These are phyloP conservation scores for Acipenser ruthenus DNA, from an alignment of 2,797 vertebrate genomes.

Conservation along the genomic window DNA sequence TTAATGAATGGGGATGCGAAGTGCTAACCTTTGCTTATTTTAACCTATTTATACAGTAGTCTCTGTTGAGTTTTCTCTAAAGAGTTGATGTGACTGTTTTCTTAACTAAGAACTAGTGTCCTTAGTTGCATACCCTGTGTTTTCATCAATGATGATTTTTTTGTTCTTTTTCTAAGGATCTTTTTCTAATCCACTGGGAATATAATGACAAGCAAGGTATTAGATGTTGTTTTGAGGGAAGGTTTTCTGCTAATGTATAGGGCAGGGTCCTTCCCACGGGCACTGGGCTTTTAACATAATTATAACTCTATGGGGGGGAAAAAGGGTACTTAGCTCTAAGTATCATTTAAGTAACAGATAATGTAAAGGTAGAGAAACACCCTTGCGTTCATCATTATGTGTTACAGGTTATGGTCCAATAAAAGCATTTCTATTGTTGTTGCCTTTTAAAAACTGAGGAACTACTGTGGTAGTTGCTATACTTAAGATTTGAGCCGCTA, in stretches of 20 bases:
- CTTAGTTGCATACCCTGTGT: not conserved
- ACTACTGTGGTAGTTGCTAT: no score
- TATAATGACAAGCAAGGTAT: not conserved
- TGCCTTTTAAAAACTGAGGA: no score
- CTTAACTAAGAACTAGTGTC: not conserved
- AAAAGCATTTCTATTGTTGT: no score
- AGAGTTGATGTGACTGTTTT: constrained; percentile 2
- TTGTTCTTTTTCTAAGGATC: not conserved
- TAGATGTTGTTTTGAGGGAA: not conserved
- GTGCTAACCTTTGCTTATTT: constrained; percentile 12
- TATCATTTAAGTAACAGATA: no score
- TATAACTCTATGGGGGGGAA: constrained; percentile 6
- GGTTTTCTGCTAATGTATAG: not conserved
- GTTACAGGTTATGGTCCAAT: no score
- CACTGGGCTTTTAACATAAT: constrained; percentile 15
- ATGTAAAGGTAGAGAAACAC: no score
- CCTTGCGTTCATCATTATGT: no score
- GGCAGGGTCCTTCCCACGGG: not conserved
- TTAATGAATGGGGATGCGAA: constrained; percentile 11
- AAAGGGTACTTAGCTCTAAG: no score
- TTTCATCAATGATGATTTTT: not conserved
- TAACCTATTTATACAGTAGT: not conserved
- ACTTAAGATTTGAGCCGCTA: no score
- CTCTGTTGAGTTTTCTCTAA: not conserved
- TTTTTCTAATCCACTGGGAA: not conserved